Base-by-base conservation (phyloP, 2,797 vertebrate species). In the Diplodus puntazzo region DNA sequence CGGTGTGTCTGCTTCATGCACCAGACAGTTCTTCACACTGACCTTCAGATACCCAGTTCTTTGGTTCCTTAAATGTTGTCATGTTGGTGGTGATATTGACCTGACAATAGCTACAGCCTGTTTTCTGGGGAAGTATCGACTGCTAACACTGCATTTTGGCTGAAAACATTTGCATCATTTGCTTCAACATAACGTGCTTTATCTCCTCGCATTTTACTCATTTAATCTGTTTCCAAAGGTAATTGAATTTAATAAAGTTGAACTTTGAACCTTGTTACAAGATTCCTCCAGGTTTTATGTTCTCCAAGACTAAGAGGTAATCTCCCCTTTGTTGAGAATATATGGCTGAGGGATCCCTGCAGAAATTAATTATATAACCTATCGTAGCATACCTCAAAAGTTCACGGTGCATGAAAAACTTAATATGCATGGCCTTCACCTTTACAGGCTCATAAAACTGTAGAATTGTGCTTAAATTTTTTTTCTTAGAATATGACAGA, bases 371-470 rank as follows among this genome's bases (percentile, higher is more conserved):
- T 96, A 97, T 94, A 91, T 96, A 96, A 97, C 96, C 96, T 92
- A 92, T 93, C 89, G 92, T 95, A 96, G 96, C 95, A 95, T 95
- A 93, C 95, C 95, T 91, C 95, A 95, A 97, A 98, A 97, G 97
- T 98, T 98, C 97, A 98, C 92, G 94, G 93, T 94, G 96, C 94
- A 96, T 96, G 94, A 95, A 96, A 95, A 96, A 96, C 96, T 97
- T 96, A 97, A 97, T 98, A 96, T 96, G 95, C 94, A 93, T 95
- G 96, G 93, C 97, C 96, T 96, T 96, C 96, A 95, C 96, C 97
- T 98, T 98, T 97, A 97, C 95, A 94, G 95, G 94, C 94, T 95
- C 96, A 95, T 98, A 98, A 98, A 97, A 96, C 95, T 95, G 95
- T 92, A 92, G 91, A 95, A 96, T 96, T 95, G 96, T 96, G 96